Base-by-base conservation (phyloP, 1,140 invertebrate species). In the Lasioglossum baleicum region DNA sequence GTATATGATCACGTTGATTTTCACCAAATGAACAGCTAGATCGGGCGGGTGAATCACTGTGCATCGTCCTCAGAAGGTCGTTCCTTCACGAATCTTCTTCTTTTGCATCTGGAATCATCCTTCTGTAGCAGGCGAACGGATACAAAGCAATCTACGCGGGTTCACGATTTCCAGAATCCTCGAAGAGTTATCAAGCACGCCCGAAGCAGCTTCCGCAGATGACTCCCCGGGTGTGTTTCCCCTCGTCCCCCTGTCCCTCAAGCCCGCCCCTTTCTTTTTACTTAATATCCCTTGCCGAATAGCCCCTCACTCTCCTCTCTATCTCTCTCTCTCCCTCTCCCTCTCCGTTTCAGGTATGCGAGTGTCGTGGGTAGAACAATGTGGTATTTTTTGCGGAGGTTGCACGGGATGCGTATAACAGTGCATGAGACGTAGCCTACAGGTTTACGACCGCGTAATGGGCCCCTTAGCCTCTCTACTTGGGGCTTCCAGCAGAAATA, bases 361-460 rank as follows among this genome's bases (percentile, higher is more conserved):
- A 88, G 83, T 88, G 83, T 90, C 85, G 79, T 90, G 88, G 83
- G 81, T 87, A 86, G 87, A 90, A 90, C 86, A 86, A 83, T 86
- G 85, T 83, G 71, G 70, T 58, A 64, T 75, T 85, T 85, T 86
- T 75, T 84, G 68, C 73, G 35, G 6, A 58, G 53, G 66, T 79
- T 82, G 80, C 80, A 83, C 72, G 79, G 77, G 84, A 89, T 88
- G 81, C 84, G 88, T 86, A 89, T 84, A 89, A 76, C 86, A 87
- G 87, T 87, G 85, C 83, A 87, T 76, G 82, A 88, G 83, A 85
- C 88, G 85, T 89, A 89, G 85, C 77, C 87, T 77, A 85, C 77
- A 76, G 84, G 92, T 93, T 93, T 93, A 93, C 90, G 90, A 84
- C 79, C 83, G 73, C 78, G 86, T 92, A 92, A 93, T 93, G 89